phyloP scores from a whole-genome alignment of 2,888 invertebrate species.

The Dryocosmus kuriphilus region DNA sequence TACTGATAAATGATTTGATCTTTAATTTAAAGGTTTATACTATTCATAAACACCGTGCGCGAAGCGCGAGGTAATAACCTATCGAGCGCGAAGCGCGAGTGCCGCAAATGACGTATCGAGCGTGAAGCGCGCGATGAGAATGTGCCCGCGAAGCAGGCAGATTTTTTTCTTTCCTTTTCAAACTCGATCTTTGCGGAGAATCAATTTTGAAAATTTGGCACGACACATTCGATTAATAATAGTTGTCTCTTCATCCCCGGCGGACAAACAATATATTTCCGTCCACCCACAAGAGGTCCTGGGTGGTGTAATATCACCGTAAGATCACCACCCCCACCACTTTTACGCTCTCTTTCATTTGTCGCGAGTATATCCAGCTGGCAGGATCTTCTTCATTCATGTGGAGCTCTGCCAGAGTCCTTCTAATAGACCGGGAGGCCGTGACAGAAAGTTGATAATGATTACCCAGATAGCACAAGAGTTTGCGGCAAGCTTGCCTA shows the following conservation, averaged over 20 bases:
- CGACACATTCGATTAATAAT: conserved; percentile 36
- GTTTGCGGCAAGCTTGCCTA: no score
- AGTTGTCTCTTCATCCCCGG: conserved; percentile 36
- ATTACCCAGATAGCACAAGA: no score
- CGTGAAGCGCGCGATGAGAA: no score
- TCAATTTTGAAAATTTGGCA: conserved; percentile 44
- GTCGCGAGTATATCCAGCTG: conserved; percentile 26
- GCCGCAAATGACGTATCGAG: no score
- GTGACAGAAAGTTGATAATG: no score
- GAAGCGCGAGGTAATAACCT: no score
- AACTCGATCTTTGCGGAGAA: not conserved
- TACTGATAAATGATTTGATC: no score
- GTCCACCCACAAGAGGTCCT: conserved; percentile 29
- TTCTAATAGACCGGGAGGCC: no score
- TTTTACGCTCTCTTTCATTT: conserved; percentile 41
- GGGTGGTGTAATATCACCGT: conserved; percentile 9
- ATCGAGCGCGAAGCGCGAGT: no score
- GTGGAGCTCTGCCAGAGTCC: conserved; percentile 59
- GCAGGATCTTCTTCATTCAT: conserved; percentile 64
- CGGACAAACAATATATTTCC: conserved; percentile 39
- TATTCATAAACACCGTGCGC: no score
- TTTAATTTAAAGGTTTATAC: no score
- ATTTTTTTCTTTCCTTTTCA: not conserved
- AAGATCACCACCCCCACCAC: not conserved
- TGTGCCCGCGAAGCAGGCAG: no score